Evolutionary conservation across 1,140 invertebrate genomes (phyloP).

Genomic region (Tetraneura akinire): DNA sequence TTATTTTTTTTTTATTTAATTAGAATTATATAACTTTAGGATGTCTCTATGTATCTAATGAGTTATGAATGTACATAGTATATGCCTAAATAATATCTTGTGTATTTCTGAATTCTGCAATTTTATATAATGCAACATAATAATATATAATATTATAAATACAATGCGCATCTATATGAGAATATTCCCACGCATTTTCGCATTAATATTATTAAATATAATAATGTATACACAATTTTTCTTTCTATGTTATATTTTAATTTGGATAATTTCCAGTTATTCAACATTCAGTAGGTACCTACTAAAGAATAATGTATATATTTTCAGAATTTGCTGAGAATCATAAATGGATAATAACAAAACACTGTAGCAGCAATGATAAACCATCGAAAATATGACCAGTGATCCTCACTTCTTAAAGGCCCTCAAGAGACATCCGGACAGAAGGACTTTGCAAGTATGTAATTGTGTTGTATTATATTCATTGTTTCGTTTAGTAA

Average conservation of each 20-base stretch:
- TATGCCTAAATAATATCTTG: background rate
- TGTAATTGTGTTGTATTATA: background rate
- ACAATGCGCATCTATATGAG: conserved; percentile 1
- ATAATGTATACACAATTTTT: conserved; percentile 2
- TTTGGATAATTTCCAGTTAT: conserved; percentile 32
- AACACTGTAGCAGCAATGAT: conserved; percentile 55
- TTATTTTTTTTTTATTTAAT: conserved; percentile 14
- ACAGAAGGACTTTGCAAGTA: conserved; percentile 65
- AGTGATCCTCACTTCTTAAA: conserved; percentile 66
- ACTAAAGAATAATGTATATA: conserved; percentile 17
- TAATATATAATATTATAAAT: background rate
- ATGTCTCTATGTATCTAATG: background rate
- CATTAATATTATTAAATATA: no score
- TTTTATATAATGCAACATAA: conserved; percentile 20
- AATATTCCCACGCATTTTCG: conserved; percentile 33
- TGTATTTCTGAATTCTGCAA: no score
- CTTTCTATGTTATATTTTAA: conserved; percentile 21
- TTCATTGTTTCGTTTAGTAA: no score
- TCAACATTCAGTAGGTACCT: background rate
- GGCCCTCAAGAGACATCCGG: conserved; percentile 66
- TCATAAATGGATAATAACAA: conserved; percentile 19
- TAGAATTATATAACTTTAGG: conserved; percentile 18
- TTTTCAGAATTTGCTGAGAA: conserved; percentile 39
- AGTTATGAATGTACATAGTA: background rate
- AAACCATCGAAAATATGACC: conserved; percentile 57